Base-by-base conservation (phyloP, 30 jellyfish, hydroid and myxozoan species). In the Aurelia coerulea region DNA sequence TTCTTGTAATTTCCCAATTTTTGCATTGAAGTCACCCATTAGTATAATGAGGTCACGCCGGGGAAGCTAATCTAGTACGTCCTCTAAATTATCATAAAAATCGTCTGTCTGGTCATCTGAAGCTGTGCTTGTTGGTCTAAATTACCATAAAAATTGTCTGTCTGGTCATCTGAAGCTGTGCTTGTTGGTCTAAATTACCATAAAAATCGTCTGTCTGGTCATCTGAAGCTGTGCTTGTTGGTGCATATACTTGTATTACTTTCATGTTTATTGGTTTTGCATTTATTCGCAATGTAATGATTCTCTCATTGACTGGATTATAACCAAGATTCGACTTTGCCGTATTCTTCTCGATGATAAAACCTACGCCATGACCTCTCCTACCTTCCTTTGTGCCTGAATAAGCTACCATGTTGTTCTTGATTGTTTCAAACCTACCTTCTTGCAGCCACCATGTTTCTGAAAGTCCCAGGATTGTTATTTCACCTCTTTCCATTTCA, bases 371-470 rank as follows among this genome's bases (percentile, higher is more conserved):
- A 23, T 49, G 18, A 49, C 78, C 41, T 58, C 32, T 74, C 50
- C 73, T 53, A 49, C 86, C 86, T 75, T 75, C 78, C 73, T 52
- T 9, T 58, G n/a, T 75, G 18, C 86, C 86, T 42, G 86, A 75
- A 74, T 16, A 75, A 53, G 15, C 33, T 18, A 65, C 74, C 74
- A 65, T 75, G 51, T 49, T 41, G 34, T 53, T 53, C 31, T 75
- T 49, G 39, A 37, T 74, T 75, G 23, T 53, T 10, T n/a, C 41
- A 49, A 75, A 75, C 32, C 78, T 49, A 5, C 86, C 86, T 53
- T 75, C 73, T 53, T 49, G 52, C 32, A 75, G 70, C 86, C 86
- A 75, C 86, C 73, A 42, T 41, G 86, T 16, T 53, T 53, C 71
- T 37, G 41, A 35, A 75, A 75, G 23, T 16, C 86, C 86, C 39